Percentiles rank a stretch among this genome's conserved stretches.
phyloP scores from a whole-genome alignment of 2,113 vertebrate species.

The Gobius niger region DNA sequence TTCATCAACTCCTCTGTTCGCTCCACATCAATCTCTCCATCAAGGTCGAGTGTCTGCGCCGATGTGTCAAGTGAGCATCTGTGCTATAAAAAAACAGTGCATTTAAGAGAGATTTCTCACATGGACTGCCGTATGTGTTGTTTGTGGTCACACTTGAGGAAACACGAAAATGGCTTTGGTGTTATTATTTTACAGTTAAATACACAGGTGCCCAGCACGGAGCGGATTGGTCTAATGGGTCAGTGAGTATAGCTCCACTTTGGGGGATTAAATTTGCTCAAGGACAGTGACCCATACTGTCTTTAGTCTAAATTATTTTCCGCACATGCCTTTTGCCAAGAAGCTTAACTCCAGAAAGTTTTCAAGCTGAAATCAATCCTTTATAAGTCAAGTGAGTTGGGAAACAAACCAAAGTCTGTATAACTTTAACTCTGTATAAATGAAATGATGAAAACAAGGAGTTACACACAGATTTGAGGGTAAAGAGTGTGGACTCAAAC shows the following conservation, averaged over 20 bases:
- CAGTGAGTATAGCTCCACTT: constrained; percentile 18
- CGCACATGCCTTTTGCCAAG: constrained; percentile 8
- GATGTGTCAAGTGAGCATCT: constrained; percentile 16
- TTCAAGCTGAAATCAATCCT: constrained; percentile 2
- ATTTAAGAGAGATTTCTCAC: constrained; percentile 16
- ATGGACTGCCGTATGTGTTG: background rate
- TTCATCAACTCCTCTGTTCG: constrained; percentile 45
- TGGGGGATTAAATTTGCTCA: constrained; percentile 20
- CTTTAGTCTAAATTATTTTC: constrained; percentile 27
- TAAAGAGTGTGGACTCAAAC: too few species aligned
- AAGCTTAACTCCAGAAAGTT: constrained; percentile 7
- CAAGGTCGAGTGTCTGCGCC: constrained; percentile 39
- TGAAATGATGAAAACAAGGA: background rate
- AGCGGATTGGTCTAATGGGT: constrained; percentile 13
- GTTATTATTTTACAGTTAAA: constrained; percentile 7
- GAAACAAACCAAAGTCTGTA: background rate
- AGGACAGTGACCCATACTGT: constrained; percentile 20
- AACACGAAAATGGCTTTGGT: constrained; percentile 1
- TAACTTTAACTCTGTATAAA: too few species aligned
- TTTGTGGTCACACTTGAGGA: constrained; percentile 8
- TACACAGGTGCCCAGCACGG: background rate
- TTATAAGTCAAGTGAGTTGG: background rate
- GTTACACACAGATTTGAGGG: too few species aligned
- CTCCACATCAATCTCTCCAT: constrained; percentile 34
- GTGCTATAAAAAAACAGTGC: constrained; percentile 13